These are phyloP conservation scores for Otus scops DNA, from an alignment of 2,797 vertebrate genomes.

Conservation along the genomic window DNA sequence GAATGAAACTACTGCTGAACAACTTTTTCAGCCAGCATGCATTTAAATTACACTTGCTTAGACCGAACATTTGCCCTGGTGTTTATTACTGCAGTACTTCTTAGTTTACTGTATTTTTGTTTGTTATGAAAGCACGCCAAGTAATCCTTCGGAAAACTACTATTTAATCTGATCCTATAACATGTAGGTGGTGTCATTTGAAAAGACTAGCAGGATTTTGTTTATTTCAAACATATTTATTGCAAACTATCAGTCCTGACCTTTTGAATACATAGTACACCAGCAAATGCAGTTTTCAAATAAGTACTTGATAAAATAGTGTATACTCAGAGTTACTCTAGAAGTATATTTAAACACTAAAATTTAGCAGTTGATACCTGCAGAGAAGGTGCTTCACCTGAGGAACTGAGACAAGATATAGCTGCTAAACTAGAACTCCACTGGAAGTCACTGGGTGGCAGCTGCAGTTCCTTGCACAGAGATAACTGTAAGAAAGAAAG, in stretches of 20 bases:
- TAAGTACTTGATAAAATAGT: neutral
- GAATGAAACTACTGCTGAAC: neutral
- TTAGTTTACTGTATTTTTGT: neutral
- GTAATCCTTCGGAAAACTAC: neutral
- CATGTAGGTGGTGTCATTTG: neutral
- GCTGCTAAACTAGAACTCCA: constrained; percentile 86
- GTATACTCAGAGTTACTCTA: neutral
- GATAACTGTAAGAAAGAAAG: constrained; percentile 80
- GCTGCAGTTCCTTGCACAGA: constrained; percentile 92
- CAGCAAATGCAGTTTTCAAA: neutral
- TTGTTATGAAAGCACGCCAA: neutral
- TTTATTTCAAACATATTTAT: neutral
- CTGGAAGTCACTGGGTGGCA: constrained; percentile 84
- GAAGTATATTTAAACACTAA: neutral
- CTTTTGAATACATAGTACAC: neutral
- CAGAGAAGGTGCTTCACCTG: constrained; percentile 78
- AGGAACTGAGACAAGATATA: constrained; percentile 69
- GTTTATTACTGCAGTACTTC: neutral
- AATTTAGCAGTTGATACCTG: constrained; percentile 74
- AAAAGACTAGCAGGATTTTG: neutral
- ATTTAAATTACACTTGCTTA: neutral
- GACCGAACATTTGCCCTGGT: neutral
- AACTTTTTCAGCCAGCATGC: neutral
- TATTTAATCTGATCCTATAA: neutral
- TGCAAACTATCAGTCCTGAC: neutral